phyloP scores from a whole-genome alignment of 1,140 invertebrate species.

The Zaprionus kolodkinae region DNA sequence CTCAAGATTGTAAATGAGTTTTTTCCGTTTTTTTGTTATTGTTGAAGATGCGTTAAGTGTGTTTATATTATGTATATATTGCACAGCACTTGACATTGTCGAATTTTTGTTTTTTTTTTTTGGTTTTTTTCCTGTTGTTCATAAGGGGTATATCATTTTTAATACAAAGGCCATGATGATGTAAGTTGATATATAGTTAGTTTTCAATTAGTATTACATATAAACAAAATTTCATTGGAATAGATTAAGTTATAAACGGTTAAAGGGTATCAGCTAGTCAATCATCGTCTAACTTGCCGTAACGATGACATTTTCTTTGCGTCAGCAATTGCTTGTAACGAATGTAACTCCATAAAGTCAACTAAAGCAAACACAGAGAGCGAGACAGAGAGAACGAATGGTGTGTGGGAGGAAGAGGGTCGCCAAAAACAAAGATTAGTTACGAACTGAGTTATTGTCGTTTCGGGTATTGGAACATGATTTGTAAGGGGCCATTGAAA shows the following conservation, averaged over 20 bases:
- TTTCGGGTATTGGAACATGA: slow-evolving; percentile 32
- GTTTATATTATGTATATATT: slow-evolving; percentile 25
- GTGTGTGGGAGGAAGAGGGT: not conserved
- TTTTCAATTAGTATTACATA: too few relatives aligned
- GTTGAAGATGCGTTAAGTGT: slow-evolving; percentile 14
- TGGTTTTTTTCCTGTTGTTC: not conserved
- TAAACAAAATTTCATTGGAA: not conserved
- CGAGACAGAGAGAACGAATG: not conserved
- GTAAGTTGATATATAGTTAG: not conserved
- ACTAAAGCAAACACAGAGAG: slow-evolving; percentile 36
- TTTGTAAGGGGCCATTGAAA: slow-evolving; percentile 32
- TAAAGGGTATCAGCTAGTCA: not conserved
- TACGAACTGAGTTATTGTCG: slow-evolving; percentile 5
- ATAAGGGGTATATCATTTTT: not conserved
- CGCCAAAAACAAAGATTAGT: slow-evolving; percentile 33
- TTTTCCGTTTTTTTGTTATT: slow-evolving; percentile 1
- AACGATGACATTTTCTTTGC: slow-evolving; percentile 40
- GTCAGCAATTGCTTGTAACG: slow-evolving; percentile 63
- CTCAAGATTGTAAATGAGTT: slow-evolving; percentile 5
- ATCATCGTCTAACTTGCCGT: slow-evolving; percentile 18
- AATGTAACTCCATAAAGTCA: slow-evolving; percentile 42
- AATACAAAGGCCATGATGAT: not conserved
- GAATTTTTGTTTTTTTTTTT: slow-evolving; percentile 19
- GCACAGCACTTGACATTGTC: slow-evolving; percentile 60
- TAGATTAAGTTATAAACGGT: not conserved